A percentile compares a stretch with the other conserved stretches of the same genome.
These are phyloP conservation scores for Salpingus planirostris DNA, from an alignment of 2,888 invertebrate genomes.

Conservation along the genomic window DNA sequence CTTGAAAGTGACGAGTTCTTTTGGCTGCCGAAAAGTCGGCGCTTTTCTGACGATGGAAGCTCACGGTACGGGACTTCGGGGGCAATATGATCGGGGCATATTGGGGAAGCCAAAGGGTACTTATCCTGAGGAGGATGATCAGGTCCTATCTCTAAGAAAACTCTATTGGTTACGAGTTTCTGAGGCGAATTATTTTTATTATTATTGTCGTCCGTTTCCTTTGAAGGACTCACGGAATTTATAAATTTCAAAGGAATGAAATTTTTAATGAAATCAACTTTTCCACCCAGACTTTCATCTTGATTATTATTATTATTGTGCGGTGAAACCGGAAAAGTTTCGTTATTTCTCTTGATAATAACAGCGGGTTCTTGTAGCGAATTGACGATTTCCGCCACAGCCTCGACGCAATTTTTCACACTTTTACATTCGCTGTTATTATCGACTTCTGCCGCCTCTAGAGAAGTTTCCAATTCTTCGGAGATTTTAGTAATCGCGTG, in stretches of 20 bases:
- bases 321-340: no score
- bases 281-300: conserved; percentile 1
- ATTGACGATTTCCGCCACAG: conserved; percentile 4
- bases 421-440: conserved; percentile 3
- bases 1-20: conserved; percentile 18
- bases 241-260: conserved; percentile 4
- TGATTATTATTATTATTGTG: no score
- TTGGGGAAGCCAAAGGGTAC: conserved; percentile 32
- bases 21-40: conserved; percentile 17
- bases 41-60: conserved; percentile 19
- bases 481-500: conserved; percentile 5
- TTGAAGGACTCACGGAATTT: no score
- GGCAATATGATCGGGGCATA: conserved; percentile 29
- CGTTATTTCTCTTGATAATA: no score
- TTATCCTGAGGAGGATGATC: conserved; percentile 2
- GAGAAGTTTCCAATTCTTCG: conserved; percentile 2
- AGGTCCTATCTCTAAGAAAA: conserved; percentile 4
- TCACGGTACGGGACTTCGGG: conserved; percentile 22
- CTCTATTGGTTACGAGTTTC: not conserved
- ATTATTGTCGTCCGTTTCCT: no score
- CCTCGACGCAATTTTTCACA: conserved; percentile 3
- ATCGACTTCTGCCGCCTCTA: no score
- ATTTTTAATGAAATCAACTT: conserved; percentile 6
- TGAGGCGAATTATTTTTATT: conserved; percentile 4
- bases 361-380: conserved; percentile 3